Evolutionary conservation across 2,113 vertebrate species (phyloP).

Genomic region (Platichthys flesus): DNA sequence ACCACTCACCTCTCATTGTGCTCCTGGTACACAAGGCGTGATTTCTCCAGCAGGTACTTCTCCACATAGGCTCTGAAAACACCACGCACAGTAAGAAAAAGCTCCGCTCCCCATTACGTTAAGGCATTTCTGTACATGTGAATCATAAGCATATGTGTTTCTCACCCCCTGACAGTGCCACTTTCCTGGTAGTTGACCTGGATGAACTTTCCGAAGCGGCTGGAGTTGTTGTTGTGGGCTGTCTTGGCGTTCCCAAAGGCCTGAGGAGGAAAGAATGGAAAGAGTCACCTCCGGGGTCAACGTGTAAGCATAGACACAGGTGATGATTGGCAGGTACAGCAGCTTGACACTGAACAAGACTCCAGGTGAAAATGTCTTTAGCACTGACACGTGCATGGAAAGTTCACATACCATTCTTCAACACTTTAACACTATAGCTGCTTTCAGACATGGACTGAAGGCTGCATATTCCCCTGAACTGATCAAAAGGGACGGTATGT

Average conservation of each 20-base stretch:
- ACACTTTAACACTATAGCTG: not conserved
- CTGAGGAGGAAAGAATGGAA: slow-evolving; percentile 75
- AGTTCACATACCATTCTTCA: not conserved
- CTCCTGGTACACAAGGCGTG: slow-evolving; percentile 96
- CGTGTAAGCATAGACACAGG: not conserved
- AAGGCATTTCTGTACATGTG: not conserved
- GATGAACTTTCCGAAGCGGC: slow-evolving; percentile 97
- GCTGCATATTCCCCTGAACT: not conserved
- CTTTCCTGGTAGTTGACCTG: slow-evolving; percentile 99
- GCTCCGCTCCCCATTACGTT: not conserved
- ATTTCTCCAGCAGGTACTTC: slow-evolving; percentile 97
- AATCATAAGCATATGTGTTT: slow-evolving; percentile 17
- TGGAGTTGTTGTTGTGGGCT: slow-evolving; percentile 98
- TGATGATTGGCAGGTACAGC: slow-evolving; percentile 1
- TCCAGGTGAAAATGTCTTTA: not conserved
- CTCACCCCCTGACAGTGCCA: slow-evolving; percentile 95
- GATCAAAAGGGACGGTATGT: not conserved
- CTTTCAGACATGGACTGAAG: not conserved
- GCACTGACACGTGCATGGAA: not conserved
- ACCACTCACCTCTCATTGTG: slow-evolving; percentile 92
- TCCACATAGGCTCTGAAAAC: slow-evolving; percentile 94
- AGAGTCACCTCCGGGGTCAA: slow-evolving; percentile 9
- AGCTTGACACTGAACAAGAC: not conserved
- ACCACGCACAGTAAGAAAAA: slow-evolving; percentile 20
- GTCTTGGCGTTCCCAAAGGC: slow-evolving; percentile 98